phyloP scores from a whole-genome alignment of 2,888 invertebrate genomes.

The Vanessa cardui region DNA sequence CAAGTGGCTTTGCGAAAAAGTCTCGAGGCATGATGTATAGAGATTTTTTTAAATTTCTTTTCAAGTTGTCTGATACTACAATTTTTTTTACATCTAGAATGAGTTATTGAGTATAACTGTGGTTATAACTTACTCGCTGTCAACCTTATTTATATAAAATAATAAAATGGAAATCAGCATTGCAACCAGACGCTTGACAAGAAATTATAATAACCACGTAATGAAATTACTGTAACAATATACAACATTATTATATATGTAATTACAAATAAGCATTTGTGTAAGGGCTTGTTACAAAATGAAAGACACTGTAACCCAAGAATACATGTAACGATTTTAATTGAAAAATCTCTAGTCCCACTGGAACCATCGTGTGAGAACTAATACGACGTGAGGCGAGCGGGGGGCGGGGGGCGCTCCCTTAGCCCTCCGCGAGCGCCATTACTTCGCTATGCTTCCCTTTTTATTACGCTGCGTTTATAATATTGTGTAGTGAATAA shows the following conservation, averaged over 20 bases:
- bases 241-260: slow-evolving; percentile 71
- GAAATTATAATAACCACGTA: slow-evolving; percentile 79
- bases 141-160: slow-evolving; percentile 40
- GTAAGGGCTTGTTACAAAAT: slow-evolving; percentile 84
- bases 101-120: slow-evolving; percentile 29
- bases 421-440: slow-evolving; percentile 42
- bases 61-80: slow-evolving; percentile 70
- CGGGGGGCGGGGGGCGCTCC: neutral
- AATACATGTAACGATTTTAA: slow-evolving; percentile 80
- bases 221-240: slow-evolving; percentile 83
- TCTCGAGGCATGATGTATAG: slow-evolving; percentile 80
- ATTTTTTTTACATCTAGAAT: slow-evolving; percentile 42
- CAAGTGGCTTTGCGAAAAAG: slow-evolving; percentile 73
- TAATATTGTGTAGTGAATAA: slow-evolving; percentile 77
- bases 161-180: slow-evolving; percentile 47
- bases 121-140: slow-evolving; percentile 33
- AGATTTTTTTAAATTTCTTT: slow-evolving; percentile 78
- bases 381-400: slow-evolving; percentile 45
- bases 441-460: slow-evolving; percentile 75
- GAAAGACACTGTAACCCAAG: slow-evolving; percentile 85
- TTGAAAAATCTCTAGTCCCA: slow-evolving; percentile 87
- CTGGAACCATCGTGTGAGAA: slow-evolving; percentile 82
- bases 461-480: slow-evolving; percentile 76
- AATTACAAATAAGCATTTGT: slow-evolving; percentile 83
- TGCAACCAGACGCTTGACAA: slow-evolving; percentile 73